Base-by-base conservation (phyloP, 2,113 vertebrate genomes). In the Trachemys scripta region DNA sequence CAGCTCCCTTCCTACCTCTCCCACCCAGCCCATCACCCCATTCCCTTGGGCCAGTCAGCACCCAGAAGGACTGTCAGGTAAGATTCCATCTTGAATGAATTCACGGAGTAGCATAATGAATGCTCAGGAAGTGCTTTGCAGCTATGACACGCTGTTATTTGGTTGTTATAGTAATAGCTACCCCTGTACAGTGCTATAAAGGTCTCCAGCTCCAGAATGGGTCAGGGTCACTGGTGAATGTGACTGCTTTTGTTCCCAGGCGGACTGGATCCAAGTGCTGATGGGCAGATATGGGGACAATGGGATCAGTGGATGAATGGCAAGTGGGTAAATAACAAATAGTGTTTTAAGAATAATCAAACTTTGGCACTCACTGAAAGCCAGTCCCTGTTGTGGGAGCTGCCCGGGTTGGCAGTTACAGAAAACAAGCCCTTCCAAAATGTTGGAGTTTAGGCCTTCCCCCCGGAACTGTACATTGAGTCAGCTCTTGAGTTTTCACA, bases 371-470 rank as follows among this genome's bases (percentile, higher is more conserved):
- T 5, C 14, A 1, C 5, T 20, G n/a, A 53, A 85, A 65, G 47
- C 56, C 76, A 14, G 53, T 25, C 75, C n/a, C 82, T n/a, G 12
- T 51, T 31, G 14, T 19, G 17, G 53, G 85, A n/a, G 69, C 42
- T 76, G 45, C 59, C 50, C 0, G 0, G 17, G 45, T 69, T 7
- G n/a, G 4, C 20, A 11, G 5, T 86, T 51, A 49, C 53, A 79
- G 72, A 29, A n/a, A 75, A 42, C 72, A 27, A 82, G 24, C 27
- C 9, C 54, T 45, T 42, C 38, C 54, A n/a, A 38, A 56, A 53
- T 14, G 4, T 14, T 54, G 80, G 24, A 8, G 50, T 51, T n/a
- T 62, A 81, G 38, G 16, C 14, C 50, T 56, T 27, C 38, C 14
- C 53, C 20, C 5, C 16, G 3, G 24, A 24, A 14, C 22, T 24